Percentiles rank a stretch among this genome's conserved stretches.
These are phyloP conservation scores for Dendrolimus houi DNA, from an alignment of 2,888 invertebrate species.

Conservation along the genomic window DNA sequence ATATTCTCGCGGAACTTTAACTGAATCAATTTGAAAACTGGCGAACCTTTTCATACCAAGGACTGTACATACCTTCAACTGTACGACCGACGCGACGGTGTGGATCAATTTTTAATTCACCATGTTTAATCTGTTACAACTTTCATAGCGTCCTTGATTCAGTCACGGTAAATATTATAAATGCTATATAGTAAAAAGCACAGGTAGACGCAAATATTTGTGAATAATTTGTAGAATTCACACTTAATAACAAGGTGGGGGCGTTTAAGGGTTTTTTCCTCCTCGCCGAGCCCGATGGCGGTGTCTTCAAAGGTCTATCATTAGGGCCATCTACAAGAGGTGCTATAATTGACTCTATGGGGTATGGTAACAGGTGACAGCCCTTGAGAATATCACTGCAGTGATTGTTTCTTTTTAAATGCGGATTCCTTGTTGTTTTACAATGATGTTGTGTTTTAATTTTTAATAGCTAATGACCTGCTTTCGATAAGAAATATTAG, in stretches of 20 bases:
- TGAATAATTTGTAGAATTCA: slow-evolving; percentile 73
- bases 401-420: slow-evolving; percentile 13
- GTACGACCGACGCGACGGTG: too few species aligned
- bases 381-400: slow-evolving; percentile 11
- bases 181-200: slow-evolving; percentile 46
- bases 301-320: slow-evolving; percentile 52
- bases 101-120: slow-evolving; percentile 33
- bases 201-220: slow-evolving; percentile 76
- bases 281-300: slow-evolving; percentile 35
- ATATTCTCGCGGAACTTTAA: too few species aligned
- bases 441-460: too few species aligned
- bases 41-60: too few species aligned
- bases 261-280: slow-evolving; percentile 40
- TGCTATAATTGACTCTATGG: slow-evolving; percentile 58
- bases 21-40: too few species aligned
- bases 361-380: slow-evolving; percentile 53
- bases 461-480: too few species aligned
- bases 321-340: slow-evolving; percentile 41
- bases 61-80: too few species aligned
- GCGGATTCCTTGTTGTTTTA: background rate
- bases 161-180: slow-evolving; percentile 60
- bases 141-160: slow-evolving; percentile 56
- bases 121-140: slow-evolving; percentile 49
- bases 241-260: slow-evolving; percentile 68
- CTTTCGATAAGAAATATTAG: too few species aligned